Evolutionary conservation across 2,888 invertebrate genomes (phyloP), one percentile per base, ranked within the genome.

Genomic region (Thalpophila matura): DNA sequence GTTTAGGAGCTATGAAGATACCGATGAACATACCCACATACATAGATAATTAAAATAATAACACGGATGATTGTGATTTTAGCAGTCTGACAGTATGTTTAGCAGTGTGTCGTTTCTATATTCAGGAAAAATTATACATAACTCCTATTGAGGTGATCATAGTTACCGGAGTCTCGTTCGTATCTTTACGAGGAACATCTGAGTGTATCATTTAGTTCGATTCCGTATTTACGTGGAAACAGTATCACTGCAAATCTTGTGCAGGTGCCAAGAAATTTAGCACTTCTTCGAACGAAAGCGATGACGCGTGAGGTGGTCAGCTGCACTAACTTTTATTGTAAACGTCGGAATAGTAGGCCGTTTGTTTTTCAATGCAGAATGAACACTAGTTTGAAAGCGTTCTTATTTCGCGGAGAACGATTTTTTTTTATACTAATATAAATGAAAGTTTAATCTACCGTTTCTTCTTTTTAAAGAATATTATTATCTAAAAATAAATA

Each of bases 251-350:
- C 9, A 18, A 24, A 37, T 40, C 18, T 31, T 63, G 46, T 57
- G 37, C 35, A 63, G 37, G 46, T 71, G 68, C 56, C 68, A 71
- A 51, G 35, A 33, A 60, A 68, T 60, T 68, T 53, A 53, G 43
- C 31, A 33, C 24, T 57, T 33, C 40, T 42, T 6, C 4, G 18
- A 40, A 38, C 12, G 70, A 56, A 67, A 67, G 53, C 47, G 27
- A 22, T 50, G 67, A 31, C 40, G 31, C 26, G 45, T 47, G 14
- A 47, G 20, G 31, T 51, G 40, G 50, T 35, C 20, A 59, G 27
- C 9, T 27, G 35, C 6, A 38, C 27, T 64, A 29, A 26, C 20
- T 57, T 24, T 63, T 64, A 50, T 50, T 65, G 50, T 54, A 27
- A 60, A 42, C 20, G 33, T 24, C 47, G 24, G 10, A 63, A 64